Percentiles rank a stretch among this genome's conserved stretches.
phyloP scores from a whole-genome alignment of 2,113 vertebrate genomes.

The Rhinichthys klamathensis region DNA sequence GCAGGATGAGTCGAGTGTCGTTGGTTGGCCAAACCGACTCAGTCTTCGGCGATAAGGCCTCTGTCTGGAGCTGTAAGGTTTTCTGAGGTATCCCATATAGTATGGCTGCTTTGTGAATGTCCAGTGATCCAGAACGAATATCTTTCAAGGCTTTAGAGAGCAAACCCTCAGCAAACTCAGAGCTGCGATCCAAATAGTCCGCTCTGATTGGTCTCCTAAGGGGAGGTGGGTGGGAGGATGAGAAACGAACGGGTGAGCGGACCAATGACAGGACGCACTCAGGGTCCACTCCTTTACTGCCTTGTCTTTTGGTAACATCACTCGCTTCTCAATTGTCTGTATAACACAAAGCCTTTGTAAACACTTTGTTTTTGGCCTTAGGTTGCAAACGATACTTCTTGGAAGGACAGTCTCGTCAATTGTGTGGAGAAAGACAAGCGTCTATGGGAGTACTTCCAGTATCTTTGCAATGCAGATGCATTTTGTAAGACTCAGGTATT shows the following conservation, averaged over 20 bases:
- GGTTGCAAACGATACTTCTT: constrained; percentile 85
- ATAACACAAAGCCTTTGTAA: constrained; percentile 77
- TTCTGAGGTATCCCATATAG: constrained; percentile 99
- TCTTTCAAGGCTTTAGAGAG: constrained; percentile 99
- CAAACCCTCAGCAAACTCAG: constrained; percentile 98
- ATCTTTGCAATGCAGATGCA: constrained; percentile 83
- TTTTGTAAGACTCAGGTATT: constrained; percentile 78
- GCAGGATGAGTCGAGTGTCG: constrained; percentile 91
- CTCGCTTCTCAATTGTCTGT: constrained; percentile 90
- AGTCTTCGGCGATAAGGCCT: constrained; percentile 83
- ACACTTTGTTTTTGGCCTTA: constrained; percentile 49
- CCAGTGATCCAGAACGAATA: constrained; percentile 97
- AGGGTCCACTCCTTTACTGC: constrained; percentile 99
- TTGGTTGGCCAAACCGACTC: constrained; percentile 86
- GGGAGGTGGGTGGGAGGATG: constrained; percentile 87
- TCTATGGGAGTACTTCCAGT: constrained; percentile 88
- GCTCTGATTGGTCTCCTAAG: constrained; percentile 98
- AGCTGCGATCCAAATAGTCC: constrained; percentile 99
- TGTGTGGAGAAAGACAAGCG: constrained; percentile 75
- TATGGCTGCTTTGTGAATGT: constrained; percentile 96
- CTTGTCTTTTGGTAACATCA: constrained; percentile 99
- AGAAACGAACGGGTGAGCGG: constrained; percentile 82
- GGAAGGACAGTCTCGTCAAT: constrained; percentile 92
- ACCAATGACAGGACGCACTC: constrained; percentile 95
- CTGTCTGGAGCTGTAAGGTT: constrained; percentile 92